phyloP scores from a whole-genome alignment of 2,888 invertebrate species.

The Acanthosoma haemorrhoidale region DNA sequence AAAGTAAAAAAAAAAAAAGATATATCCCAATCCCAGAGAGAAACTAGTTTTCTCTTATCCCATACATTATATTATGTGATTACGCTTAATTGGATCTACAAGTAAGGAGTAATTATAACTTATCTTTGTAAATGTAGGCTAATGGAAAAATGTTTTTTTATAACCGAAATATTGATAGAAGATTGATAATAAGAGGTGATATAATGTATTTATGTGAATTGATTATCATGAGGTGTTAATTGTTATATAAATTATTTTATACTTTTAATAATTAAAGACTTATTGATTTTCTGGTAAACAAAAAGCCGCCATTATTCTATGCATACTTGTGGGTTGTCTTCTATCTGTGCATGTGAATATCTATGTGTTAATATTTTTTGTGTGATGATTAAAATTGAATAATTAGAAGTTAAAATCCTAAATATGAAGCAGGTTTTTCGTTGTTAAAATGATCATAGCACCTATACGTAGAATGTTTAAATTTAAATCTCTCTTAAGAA shows the following conservation, averaged over 20 bases:
- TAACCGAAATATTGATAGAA: background rate
- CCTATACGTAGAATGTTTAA: background rate
- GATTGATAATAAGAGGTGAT: background rate
- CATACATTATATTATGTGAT: constrained; percentile 3
- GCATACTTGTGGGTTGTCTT: background rate
- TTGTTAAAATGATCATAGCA: background rate
- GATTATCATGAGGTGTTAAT: background rate
- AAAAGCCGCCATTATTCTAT: background rate
- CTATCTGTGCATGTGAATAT: background rate
- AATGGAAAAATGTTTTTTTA: background rate
- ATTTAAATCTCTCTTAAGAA: constrained; percentile 5
- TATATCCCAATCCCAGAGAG: background rate
- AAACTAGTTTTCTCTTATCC: background rate
- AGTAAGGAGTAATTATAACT: background rate
- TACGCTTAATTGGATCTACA: constrained; percentile 17
- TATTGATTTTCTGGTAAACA: background rate
- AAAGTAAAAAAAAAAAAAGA: background rate
- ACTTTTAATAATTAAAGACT: background rate
- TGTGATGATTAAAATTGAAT: background rate
- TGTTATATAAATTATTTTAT: background rate
- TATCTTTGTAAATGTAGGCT: constrained; percentile 22
- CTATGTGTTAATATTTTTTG: background rate
- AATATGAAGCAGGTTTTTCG: background rate
- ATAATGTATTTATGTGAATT: background rate
- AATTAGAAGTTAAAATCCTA: background rate